These are phyloP conservation scores for Parauchenoglanis ngamensis DNA, from an alignment of 2,797 vertebrate species.

Conservation along the genomic window DNA sequence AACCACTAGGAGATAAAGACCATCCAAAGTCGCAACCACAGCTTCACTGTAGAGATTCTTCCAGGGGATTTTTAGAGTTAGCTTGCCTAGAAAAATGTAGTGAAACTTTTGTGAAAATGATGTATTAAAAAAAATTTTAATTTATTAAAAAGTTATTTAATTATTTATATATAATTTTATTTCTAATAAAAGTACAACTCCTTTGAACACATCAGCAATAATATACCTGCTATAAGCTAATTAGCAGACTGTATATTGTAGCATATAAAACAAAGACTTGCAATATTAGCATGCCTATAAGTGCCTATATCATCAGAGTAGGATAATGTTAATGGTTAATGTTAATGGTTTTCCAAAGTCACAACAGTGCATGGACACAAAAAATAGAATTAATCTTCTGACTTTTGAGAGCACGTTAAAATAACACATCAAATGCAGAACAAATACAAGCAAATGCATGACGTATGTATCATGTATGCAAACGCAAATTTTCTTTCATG, in stretches of 20 bases:
- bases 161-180: background rate
- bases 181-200: background rate
- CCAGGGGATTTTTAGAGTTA: constrained; percentile 97
- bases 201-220: background rate
- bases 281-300: background rate
- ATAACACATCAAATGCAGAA: background rate
- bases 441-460: background rate
- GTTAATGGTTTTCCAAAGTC: background rate
- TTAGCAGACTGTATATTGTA: background rate
- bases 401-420: background rate
- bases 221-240: background rate
- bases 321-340: background rate
- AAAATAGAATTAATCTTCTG: background rate
- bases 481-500: background rate
- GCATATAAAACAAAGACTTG: background rate
- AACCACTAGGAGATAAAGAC: constrained; percentile 90
- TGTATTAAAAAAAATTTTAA: no score
- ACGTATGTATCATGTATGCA: background rate
- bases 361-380: background rate
- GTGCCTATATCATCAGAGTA: background rate
- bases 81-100: constrained; percentile 77
- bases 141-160: no score
- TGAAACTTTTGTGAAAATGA: background rate
- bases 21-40: constrained; percentile 91
- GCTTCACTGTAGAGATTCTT: constrained; percentile 96